A percentile compares a stretch with the other conserved stretches of the same genome.
Conservation (phyloP, 2,888 invertebrate genomes). For the Tetragonula carbonaria region DNA sequence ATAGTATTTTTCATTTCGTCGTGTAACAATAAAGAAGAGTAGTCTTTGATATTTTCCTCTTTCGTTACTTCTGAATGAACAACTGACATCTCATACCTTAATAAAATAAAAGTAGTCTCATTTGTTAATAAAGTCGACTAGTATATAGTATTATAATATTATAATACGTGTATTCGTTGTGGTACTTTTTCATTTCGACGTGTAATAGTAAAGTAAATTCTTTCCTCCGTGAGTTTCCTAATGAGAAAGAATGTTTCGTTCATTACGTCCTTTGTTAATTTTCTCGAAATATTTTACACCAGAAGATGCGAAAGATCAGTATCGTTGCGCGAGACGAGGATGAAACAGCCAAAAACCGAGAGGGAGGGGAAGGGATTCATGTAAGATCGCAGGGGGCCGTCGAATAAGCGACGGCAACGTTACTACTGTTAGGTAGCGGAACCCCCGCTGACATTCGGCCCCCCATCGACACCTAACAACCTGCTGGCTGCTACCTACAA, state of each 20-base stretch:
- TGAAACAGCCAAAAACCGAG: conserved; percentile 51
- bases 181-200: no score
- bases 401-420: conserved; percentile 68
- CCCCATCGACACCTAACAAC: conserved; percentile 80
- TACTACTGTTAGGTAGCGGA: conserved; percentile 70
- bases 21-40: no score
- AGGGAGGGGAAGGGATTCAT: conserved; percentile 52
- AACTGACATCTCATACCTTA: no score
- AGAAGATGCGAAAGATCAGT: background rate
- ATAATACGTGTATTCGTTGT: no score
- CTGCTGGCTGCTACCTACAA: conserved; percentile 79
- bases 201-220: no score
- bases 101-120: no score
- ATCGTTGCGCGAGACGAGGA: conserved; percentile 51
- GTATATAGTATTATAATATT: no score
- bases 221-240: no score
- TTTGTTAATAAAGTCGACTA: no score
- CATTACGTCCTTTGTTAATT: background rate
- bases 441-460: conserved; percentile 78
- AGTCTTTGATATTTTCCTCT: no score
- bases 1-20: no score
- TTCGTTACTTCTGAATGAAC: no score
- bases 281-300: background rate
- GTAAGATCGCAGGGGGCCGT: conserved; percentile 68
- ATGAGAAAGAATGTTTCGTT: background rate